These are phyloP conservation scores for Thymelicus lineola DNA, from an alignment of 2,888 invertebrate genomes.

Conservation along the genomic window DNA sequence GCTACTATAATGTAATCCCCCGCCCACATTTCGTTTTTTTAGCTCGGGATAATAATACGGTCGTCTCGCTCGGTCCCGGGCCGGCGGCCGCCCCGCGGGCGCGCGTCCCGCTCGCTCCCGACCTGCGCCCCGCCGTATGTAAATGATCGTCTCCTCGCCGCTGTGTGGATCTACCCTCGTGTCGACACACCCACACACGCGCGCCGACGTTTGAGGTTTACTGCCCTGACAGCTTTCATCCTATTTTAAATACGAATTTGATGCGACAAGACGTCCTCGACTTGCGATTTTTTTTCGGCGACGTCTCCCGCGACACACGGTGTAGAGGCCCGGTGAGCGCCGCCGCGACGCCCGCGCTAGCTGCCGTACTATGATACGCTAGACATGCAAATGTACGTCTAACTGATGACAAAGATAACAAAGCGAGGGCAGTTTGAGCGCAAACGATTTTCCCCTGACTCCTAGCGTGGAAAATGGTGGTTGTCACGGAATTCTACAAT, in stretches of 20 bases:
- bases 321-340: slow-evolving; percentile 13
- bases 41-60: slow-evolving; percentile 78
- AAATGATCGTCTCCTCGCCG: slow-evolving; percentile 80
- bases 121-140: slow-evolving; percentile 78
- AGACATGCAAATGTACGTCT: slow-evolving; percentile 67
- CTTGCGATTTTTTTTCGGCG: slow-evolving; percentile 33
- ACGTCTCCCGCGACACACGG: slow-evolving; percentile 16
- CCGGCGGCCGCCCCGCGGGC: slow-evolving; percentile 60
- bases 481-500: slow-evolving; percentile 32
- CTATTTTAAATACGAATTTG: slow-evolving; percentile 79
- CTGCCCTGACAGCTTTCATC: slow-evolving; percentile 82
- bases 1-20: slow-evolving; percentile 86
- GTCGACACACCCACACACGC: slow-evolving; percentile 59
- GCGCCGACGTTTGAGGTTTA: slow-evolving; percentile 73
- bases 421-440: slow-evolving; percentile 64
- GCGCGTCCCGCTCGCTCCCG: slow-evolving; percentile 60
- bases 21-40: slow-evolving; percentile 85
- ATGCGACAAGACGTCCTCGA: slow-evolving; percentile 66
- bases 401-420: slow-evolving; percentile 75
- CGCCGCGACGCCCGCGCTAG: slow-evolving; percentile 6
- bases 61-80: slow-evolving; percentile 73
- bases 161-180: slow-evolving; percentile 68
- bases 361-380: slow-evolving; percentile 25
- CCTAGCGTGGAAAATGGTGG: slow-evolving; percentile 39
- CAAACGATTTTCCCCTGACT: slow-evolving; percentile 65